Evolutionary conservation across 2,888 invertebrate genomes (phyloP).

Genomic region (Autographa pulchrina): DNA sequence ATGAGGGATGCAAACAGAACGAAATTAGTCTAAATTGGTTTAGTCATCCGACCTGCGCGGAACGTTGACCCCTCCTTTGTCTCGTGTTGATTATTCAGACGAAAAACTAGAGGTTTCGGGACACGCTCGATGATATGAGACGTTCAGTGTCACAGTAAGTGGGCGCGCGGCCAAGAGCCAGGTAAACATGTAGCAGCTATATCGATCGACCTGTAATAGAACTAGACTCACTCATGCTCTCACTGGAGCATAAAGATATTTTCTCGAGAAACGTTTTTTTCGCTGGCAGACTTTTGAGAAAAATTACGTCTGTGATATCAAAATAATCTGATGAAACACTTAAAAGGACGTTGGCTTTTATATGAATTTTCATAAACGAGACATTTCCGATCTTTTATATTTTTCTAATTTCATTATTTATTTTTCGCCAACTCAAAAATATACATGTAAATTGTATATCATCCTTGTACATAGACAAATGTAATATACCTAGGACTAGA

Average conservation of each 20-base stretch:
- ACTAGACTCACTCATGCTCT: conserved; percentile 1
- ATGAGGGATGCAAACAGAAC: conserved; percentile 39
- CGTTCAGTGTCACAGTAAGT: conserved; percentile 16
- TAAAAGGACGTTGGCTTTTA: conserved; percentile 27
- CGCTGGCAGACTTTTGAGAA: not conserved
- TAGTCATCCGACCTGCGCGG: conserved; percentile 52
- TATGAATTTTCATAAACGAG: not conserved
- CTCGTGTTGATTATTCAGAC: conserved; percentile 14
- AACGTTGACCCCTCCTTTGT: conserved; percentile 53
- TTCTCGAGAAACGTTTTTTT: not conserved
- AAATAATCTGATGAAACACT: conserved; percentile 21
- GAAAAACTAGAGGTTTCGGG: conserved; percentile 16
- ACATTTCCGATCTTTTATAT: not conserved
- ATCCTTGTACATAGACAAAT: not conserved
- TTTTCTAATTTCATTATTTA: not conserved
- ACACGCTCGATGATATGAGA: conserved; percentile 15
- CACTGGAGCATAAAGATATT: conserved; percentile 12
- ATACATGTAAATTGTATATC: not conserved
- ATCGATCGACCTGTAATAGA: conserved; percentile 23
- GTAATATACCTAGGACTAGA: conserved; percentile 1
- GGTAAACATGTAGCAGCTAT: conserved; percentile 5
- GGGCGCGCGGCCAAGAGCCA: conserved; percentile 33
- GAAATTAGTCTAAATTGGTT: conserved; percentile 44
- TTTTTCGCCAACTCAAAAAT: not conserved
- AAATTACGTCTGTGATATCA: not conserved